Percentiles rank a stretch among this genome's conserved stretches.
These are phyloP conservation scores for Eulemur albifrons DNA, from an alignment of 2,797 vertebrate genomes.

Conservation along the genomic window DNA sequence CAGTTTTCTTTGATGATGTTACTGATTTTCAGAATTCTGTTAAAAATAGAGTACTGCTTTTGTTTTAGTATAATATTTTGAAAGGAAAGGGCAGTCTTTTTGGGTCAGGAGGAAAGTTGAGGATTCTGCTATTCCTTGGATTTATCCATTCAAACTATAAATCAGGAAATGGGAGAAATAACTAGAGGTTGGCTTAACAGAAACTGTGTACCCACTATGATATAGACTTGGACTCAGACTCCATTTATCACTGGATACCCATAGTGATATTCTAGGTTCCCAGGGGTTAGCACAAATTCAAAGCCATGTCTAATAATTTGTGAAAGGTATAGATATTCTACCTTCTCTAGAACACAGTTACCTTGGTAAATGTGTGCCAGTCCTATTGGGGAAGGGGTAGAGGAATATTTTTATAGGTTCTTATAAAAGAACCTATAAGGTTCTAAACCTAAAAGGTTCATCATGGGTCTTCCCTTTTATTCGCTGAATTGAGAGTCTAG, in stretches of 20 bases:
- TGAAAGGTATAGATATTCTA: background rate
- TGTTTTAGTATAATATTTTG: background rate
- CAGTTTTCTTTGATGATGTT: background rate
- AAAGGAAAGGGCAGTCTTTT: background rate
- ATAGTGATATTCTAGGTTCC: background rate
- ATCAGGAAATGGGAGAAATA: background rate
- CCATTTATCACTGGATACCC: background rate
- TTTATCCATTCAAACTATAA: background rate
- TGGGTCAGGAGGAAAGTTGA: background rate
- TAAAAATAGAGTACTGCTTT: background rate
- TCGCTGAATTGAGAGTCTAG: background rate
- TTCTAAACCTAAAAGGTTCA: background rate
- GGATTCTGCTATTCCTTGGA: background rate
- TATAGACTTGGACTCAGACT: background rate
- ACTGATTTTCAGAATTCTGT: constrained; percentile 5
- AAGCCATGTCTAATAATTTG: background rate
- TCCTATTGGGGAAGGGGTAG: background rate
- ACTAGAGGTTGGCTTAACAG: background rate
- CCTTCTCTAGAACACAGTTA: background rate
- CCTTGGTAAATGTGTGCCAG: background rate
- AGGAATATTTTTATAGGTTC: constrained; percentile 22
- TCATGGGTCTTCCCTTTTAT: background rate
- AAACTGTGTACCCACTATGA: background rate
- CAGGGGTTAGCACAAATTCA: background rate
- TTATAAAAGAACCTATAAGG: background rate